Conservation (phyloP, 1,140 invertebrate genomes). For the Grapholita molesta region DNA sequence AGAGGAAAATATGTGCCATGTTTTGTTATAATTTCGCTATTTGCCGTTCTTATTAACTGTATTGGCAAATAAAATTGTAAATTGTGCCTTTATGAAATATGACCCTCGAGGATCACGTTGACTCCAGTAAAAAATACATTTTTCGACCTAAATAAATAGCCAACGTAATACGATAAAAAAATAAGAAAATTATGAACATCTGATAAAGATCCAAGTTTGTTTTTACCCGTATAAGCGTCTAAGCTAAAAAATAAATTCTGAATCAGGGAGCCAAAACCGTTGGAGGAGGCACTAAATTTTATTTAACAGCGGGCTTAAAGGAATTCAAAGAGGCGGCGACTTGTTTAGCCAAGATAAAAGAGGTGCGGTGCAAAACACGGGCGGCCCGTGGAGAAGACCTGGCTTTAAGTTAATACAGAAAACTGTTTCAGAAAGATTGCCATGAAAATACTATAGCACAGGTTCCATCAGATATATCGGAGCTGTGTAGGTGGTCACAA, state of each 20-base stretch:
- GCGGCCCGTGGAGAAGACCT: constrained; percentile 5
- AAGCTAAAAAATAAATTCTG: constrained; percentile 37
- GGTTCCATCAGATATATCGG: too few species aligned
- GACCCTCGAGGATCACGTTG: too few species aligned
- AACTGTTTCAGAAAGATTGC: too few species aligned
- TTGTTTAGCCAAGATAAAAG: constrained; percentile 41
- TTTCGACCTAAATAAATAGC: constrained; percentile 14
- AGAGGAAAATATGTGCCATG: too few species aligned
- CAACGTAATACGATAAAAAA: constrained; percentile 35
- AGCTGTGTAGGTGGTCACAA: too few species aligned
- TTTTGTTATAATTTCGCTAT: too few species aligned
- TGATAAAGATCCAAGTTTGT: constrained; percentile 26
- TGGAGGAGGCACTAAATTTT: constrained; percentile 33
- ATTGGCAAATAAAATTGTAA: too few species aligned
- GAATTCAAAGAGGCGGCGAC: constrained; percentile 29
- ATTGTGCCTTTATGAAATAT: too few species aligned
- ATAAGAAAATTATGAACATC: constrained; percentile 38
- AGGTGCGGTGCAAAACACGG: constrained; percentile 26
- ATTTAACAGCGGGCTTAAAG: constrained; percentile 36
- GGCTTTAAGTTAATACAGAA: too few species aligned
- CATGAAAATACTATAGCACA: too few species aligned
- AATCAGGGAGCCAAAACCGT: constrained; percentile 27
- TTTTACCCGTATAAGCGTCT: not conserved
- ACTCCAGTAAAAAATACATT: too few species aligned
- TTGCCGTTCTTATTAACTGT: too few species aligned